Evolutionary conservation across 2,888 invertebrate genomes (phyloP), one percentile per base, ranked within the genome.

Genomic region (Eubasilissa splendida): DNA sequence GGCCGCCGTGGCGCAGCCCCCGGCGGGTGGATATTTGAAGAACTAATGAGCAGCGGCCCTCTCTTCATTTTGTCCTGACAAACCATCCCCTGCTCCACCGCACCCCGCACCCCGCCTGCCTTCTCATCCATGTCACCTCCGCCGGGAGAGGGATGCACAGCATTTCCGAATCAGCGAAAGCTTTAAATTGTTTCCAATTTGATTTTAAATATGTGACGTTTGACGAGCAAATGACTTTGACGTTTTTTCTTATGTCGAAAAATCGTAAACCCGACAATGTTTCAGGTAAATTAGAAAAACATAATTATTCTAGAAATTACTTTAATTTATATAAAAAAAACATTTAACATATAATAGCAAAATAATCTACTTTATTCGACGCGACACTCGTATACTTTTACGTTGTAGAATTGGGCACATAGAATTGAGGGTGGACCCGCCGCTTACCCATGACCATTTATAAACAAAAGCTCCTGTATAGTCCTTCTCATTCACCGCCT

Each of bases 11-110:
- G 58, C 75, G 76, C 73, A 50, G 33, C 63, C 77, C 75, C 71
- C 76, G 68, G 63, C 74, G 74, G 81, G 42, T 58, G 80, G 82
- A 73, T 83, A 82, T 83, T 83, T 83, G 83, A 83, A 81, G 79
- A 83, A 83, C 83, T 83, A 83, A 83, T 83, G 83, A 83, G 83
- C 81, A 78, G 73, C 80, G 76, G 54, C 79, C 76, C 81, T 68
- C 81, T 80, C 81, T 80, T 76, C 80, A 76, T 78, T 80, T 82
- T 76, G 82, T 77, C 80, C 80, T 81, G 75, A 80, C 76, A 42
- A 42, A 42, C 42, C 42, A 76, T 77, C 65, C 80, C 79, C 73
- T 70, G 63, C 58, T 33, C 66, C 54, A 22, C 66, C 58, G 33
- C 60, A 7, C 54, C 50, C 71, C 50, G 22, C 50, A 52, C 8